A percentile compares a stretch with the other conserved stretches of the same genome.
These are phyloP conservation scores for Percopsis transmontana DNA, from an alignment of 2,113 vertebrate species.

Conservation along the genomic window DNA sequence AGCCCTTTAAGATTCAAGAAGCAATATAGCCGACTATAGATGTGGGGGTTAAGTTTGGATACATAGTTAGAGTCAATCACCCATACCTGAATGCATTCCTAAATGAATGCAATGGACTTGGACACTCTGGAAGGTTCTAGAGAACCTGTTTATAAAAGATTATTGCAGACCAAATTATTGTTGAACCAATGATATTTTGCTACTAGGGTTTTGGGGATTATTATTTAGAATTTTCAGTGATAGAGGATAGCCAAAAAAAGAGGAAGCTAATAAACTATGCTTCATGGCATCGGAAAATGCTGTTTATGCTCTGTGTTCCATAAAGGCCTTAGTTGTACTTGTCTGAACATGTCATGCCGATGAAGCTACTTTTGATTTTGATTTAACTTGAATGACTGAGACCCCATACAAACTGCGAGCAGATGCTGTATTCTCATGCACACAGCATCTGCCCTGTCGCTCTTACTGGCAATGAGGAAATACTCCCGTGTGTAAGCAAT, in stretches of 20 bases:
- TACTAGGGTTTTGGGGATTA: no score
- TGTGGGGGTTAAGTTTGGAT: conserved; percentile 56
- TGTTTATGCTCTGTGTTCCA: conserved; percentile 23
- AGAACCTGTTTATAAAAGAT: not conserved
- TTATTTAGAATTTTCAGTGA: conserved; percentile 29
- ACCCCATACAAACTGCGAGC: conserved; percentile 22
- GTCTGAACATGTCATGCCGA: conserved; percentile 27
- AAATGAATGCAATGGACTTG: conserved; percentile 49
- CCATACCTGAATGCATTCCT: conserved; percentile 42
- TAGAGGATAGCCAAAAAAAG: conserved; percentile 6
- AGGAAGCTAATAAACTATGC: conserved; percentile 9
- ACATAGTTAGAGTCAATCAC: conserved; percentile 69
- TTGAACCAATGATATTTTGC: no score
- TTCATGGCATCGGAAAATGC: conserved; percentile 5
- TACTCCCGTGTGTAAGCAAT: conserved; percentile 29
- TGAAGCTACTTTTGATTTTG: conserved; percentile 43
- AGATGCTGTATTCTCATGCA: conserved; percentile 19
- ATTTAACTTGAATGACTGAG: conserved; percentile 32
- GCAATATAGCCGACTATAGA: conserved; percentile 60
- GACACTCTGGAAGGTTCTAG: conserved; percentile 20
- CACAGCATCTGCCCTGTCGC: conserved; percentile 28
- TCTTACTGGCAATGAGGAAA: conserved; percentile 41
- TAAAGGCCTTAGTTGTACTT: conserved; percentile 23
- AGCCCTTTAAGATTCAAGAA: conserved; percentile 63
- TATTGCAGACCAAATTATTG: not conserved